phyloP scores from a whole-genome alignment of 2,888 invertebrate genomes.

The Morpho helenor region DNA sequence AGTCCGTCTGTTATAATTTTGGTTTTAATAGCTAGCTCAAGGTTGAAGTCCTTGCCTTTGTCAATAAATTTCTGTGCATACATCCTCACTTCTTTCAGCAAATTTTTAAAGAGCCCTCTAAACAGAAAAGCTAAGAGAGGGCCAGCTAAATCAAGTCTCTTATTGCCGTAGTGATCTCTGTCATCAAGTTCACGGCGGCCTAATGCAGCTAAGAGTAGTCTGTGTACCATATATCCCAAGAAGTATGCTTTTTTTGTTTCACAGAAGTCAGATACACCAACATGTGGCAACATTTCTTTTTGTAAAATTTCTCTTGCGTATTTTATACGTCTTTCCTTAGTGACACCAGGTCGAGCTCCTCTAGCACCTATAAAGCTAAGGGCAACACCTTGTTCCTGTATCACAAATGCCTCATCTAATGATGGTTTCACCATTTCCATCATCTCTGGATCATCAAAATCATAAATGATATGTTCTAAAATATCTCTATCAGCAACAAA shows the following conservation, averaged over 20 bases:
- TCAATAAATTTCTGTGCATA: constrained; percentile 99
- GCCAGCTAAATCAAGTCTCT: constrained; percentile 97
- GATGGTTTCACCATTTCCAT: constrained; percentile 99
- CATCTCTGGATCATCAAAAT: constrained; percentile 99
- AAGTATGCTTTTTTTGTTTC: constrained; percentile 99
- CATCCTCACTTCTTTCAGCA: constrained; percentile 98
- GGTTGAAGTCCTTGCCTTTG: constrained; percentile 98
- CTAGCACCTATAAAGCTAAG: constrained; percentile 99
- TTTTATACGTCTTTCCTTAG: constrained; percentile 99
- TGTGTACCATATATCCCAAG: constrained; percentile 99
- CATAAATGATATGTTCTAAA: constrained; percentile 99
- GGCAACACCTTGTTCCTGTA: constrained; percentile 99
- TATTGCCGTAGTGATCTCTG: constrained; percentile 99
- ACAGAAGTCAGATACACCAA: constrained; percentile 99
- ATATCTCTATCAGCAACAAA: constrained; percentile 99
- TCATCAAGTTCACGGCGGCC: constrained; percentile 99
- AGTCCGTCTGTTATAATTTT: constrained; percentile 99
- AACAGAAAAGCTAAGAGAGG: constrained; percentile 98
- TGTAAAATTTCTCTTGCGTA: constrained; percentile 99
- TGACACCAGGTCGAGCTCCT: constrained; percentile 98
- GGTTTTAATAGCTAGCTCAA: constrained; percentile 97
- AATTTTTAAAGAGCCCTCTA: constrained; percentile 96
- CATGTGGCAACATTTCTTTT: constrained; percentile 99
- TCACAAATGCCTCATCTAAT: constrained; percentile 99
- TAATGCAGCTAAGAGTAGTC: constrained; percentile 94